Base-by-base conservation (phyloP, 2,113 vertebrate genomes). In the Poecile atricapillus region DNA sequence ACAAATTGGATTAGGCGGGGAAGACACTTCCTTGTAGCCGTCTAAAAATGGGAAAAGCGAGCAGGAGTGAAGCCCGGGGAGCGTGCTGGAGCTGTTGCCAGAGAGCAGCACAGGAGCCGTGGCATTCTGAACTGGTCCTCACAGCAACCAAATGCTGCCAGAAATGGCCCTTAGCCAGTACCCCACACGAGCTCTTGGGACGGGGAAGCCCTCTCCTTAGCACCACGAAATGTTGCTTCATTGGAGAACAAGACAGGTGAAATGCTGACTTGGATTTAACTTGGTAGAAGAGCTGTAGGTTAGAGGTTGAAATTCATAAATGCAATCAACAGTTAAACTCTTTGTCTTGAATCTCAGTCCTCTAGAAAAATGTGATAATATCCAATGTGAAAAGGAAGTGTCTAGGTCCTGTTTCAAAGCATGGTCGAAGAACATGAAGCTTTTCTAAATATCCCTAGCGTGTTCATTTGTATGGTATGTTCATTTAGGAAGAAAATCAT, bases 31-130 rank as follows among this genome's bases (percentile, higher is more conserved):
- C 41, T 39, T 41, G 46, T 4, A 28, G 68, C 10, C 4, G 3
- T 24, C 37, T 23, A 4, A 24, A 69, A 35, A 18, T 0, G 21
- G 47, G 7, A 37, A 11, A 47, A 35, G 28, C 5, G 12, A 4
- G 27, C 13, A 15, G 44, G 35, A 43, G 39, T 3, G 13, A 5
- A 59, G 41, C 33, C 1, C 0, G 0, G 8, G 6, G 18, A 35
- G 33, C 0, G 23, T 1, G 49, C 4, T 16, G 83, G 46, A 39
- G 58, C 1, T 67, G 47, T 24, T 53, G 63, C 20, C 24, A 4
- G 37, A 2, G 8, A 1, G 21, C 15, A 6, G 64, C 12, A 0
- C 3, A 2, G 41, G 5, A 47, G 4, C 30, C 0, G 0, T 31
- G 67, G 7, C 2, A 0, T 33, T 7, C 31, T 27, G 56, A n/a